A percentile compares a stretch with the other conserved stretches of the same genome.
Evolutionary conservation across 2,888 invertebrate genomes (phyloP).

Genomic region (Hecatera dysodea): DNA sequence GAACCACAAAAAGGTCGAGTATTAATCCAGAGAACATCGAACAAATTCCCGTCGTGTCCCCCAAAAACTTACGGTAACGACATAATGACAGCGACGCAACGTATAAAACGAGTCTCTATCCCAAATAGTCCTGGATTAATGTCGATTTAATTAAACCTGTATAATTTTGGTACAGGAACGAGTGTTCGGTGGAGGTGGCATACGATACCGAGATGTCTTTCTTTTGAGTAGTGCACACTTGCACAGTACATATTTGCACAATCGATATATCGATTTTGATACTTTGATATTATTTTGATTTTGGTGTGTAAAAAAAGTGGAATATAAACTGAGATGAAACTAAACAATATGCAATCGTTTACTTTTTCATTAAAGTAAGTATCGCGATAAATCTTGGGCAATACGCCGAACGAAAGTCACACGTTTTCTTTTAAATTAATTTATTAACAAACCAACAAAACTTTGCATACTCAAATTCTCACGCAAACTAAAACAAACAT

Average conservation of each 20-base stretch:
- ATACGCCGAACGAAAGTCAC: background rate
- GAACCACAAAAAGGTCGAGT: slow-evolving; percentile 65
- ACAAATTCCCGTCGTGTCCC: slow-evolving; percentile 77
- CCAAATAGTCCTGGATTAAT: slow-evolving; percentile 87
- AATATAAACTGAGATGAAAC: background rate
- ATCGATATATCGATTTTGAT: no score
- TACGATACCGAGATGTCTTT: background rate
- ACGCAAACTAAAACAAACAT: slow-evolving; percentile 36
- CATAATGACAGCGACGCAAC: slow-evolving; percentile 86
- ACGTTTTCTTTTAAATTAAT: background rate
- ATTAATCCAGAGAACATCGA: slow-evolving; percentile 77
- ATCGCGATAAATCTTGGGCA: background rate
- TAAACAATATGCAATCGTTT: background rate
- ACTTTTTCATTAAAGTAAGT: background rate
- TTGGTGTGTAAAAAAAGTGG: no score
- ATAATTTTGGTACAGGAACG: slow-evolving; percentile 83
- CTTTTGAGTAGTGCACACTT: background rate
- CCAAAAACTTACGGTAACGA: slow-evolving; percentile 84
- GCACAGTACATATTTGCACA: background rate
- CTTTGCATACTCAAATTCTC: slow-evolving; percentile 17
- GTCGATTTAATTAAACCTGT: slow-evolving; percentile 90
- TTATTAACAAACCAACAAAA: slow-evolving; percentile 4
- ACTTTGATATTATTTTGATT: no score
- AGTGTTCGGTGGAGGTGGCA: slow-evolving; percentile 65
- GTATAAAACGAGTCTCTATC: slow-evolving; percentile 82